A percentile compares a stretch with the other conserved stretches of the same genome.
Evolutionary conservation across 1,140 invertebrate species (phyloP).

Genomic region (Zophobas atratus): DNA sequence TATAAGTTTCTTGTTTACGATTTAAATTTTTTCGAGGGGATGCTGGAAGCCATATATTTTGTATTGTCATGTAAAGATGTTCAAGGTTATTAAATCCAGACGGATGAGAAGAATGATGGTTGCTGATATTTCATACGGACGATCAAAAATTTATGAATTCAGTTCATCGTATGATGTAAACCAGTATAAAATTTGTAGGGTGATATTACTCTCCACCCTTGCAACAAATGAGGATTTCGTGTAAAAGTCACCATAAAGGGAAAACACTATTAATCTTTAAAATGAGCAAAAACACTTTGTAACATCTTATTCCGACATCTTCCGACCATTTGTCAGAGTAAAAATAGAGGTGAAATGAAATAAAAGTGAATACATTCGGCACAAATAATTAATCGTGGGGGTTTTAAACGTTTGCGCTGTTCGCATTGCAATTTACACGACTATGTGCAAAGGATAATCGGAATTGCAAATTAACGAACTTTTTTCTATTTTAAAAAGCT

Average conservation of each 20-base stretch:
- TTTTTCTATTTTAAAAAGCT: no score
- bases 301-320: constrained; percentile 47
- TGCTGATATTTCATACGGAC: constrained; percentile 8
- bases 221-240: constrained; percentile 39
- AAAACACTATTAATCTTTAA: constrained; percentile 47
- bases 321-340: constrained; percentile 36
- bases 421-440: no score
- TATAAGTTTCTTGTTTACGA: constrained; percentile 5
- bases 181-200: constrained; percentile 39
- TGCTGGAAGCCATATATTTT: constrained; percentile 15
- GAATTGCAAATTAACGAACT: no score
- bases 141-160: constrained; percentile 37
- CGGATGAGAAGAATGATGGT: constrained; percentile 29
- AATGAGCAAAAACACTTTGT: constrained; percentile 47
- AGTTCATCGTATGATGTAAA: constrained; percentile 20
- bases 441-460: no score
- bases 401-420: not conserved
- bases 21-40: constrained; percentile 16
- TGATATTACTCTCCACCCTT: constrained; percentile 14
- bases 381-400: constrained; percentile 25
- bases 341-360: constrained; percentile 38
- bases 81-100: constrained; percentile 13
- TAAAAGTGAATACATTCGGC: constrained; percentile 5
- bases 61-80: constrained; percentile 38
- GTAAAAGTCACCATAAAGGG: constrained; percentile 38